Evolutionary conservation across 2,797 vertebrate genomes (phyloP).

Genomic region (Parotocinclus haroldoi): DNA sequence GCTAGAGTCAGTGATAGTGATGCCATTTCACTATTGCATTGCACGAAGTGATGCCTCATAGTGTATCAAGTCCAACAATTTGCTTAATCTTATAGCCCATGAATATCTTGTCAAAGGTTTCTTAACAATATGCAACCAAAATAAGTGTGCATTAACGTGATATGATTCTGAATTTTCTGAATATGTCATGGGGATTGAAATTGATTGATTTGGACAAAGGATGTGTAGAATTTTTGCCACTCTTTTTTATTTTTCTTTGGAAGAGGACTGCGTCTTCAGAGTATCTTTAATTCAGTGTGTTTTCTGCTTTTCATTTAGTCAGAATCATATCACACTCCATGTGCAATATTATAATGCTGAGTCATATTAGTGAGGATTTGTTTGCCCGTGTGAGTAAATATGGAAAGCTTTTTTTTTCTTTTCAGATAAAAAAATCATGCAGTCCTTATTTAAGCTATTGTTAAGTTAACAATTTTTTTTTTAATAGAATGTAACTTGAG

Average conservation of each 20-base stretch:
- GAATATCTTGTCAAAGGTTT: slow-evolving; percentile 75
- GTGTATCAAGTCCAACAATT: slow-evolving; percentile 64
- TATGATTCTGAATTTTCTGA: slow-evolving; percentile 64
- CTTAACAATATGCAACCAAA: slow-evolving; percentile 82
- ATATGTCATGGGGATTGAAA: slow-evolving; percentile 29
- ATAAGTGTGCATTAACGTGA: slow-evolving; percentile 80
- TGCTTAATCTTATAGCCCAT: slow-evolving; percentile 71
- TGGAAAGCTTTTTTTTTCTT: slow-evolving; percentile 52
- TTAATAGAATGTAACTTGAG: slow-evolving; percentile 80
- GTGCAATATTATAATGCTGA: slow-evolving; percentile 76
- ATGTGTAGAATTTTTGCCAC: slow-evolving; percentile 18
- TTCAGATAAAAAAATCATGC: slow-evolving; percentile 49
- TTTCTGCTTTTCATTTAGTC: slow-evolving; percentile 52
- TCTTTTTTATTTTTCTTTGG: slow-evolving; percentile 3
- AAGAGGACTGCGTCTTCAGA: slow-evolving; percentile 41
- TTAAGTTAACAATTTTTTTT: slow-evolving; percentile 81
- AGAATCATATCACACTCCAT: slow-evolving; percentile 66
- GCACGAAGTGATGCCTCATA: slow-evolving; percentile 64
- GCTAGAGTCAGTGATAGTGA: slow-evolving; percentile 39
- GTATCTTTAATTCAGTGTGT: slow-evolving; percentile 46
- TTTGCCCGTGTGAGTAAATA: slow-evolving; percentile 65
- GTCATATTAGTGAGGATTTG: slow-evolving; percentile 69
- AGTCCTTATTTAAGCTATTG: slow-evolving; percentile 73
- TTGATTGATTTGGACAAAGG: neutral
- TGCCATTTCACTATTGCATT: slow-evolving; percentile 52